Evolutionary conservation across 2,113 vertebrate genomes (phyloP).

Genomic region (Paradoxurus hermaphroditus): DNA sequence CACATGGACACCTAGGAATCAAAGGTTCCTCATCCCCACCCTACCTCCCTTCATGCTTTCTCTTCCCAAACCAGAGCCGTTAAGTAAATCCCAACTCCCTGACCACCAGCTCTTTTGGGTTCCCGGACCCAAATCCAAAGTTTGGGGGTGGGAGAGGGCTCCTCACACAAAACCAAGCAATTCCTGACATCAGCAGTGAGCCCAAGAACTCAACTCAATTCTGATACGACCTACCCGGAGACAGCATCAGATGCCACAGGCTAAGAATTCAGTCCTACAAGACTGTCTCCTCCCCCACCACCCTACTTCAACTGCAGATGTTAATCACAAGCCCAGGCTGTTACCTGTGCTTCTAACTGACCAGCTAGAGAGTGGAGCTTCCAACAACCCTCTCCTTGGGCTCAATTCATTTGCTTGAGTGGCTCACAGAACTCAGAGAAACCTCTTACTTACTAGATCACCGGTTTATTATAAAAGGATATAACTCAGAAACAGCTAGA

Average conservation of each 20-base stretch:
- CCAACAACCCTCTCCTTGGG: background rate
- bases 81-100: background rate
- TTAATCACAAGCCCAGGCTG: background rate
- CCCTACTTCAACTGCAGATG: background rate
- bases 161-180: background rate
- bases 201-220: background rate
- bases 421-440: background rate
- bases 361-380: background rate
- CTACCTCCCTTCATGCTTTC: background rate
- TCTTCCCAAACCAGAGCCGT: background rate
- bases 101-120: background rate
- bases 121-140: background rate
- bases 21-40: background rate
- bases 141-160: background rate
- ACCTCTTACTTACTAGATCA: background rate
- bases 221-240: background rate
- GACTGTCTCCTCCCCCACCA: background rate
- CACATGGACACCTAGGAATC: background rate
- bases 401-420: background rate
- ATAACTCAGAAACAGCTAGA: background rate
- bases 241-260: background rate
- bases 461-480: background rate
- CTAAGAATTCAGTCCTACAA: background rate
- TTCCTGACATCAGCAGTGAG: background rate
- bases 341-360: background rate